A percentile compares a stretch with the other conserved stretches of the same genome.
Conservation (phyloP, 2,797 vertebrate genomes). For the Miichthys miiuy region DNA sequence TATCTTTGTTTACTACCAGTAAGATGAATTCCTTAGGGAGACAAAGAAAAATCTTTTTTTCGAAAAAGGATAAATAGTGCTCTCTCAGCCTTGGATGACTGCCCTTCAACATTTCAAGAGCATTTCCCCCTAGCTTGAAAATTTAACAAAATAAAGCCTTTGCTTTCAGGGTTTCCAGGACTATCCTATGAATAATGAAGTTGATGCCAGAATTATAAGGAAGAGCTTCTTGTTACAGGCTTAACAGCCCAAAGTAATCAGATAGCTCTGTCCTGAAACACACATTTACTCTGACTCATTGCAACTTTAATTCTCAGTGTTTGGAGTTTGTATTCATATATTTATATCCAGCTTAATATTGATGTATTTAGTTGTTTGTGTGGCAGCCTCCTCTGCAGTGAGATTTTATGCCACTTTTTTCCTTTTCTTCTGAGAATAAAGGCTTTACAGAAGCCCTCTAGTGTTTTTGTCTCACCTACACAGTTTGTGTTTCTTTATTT, state of each 20-base stretch:
- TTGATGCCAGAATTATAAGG: constrained; percentile 14
- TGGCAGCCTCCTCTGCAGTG: constrained; percentile 31
- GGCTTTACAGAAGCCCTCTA: constrained; percentile 12
- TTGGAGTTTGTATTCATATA: constrained; percentile 8
- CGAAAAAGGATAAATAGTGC: constrained; percentile 15
- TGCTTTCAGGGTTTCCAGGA: constrained; percentile 44
- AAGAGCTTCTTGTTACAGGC: constrained; percentile 6
- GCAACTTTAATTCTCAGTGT: constrained; percentile 8
- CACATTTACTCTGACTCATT: constrained; percentile 5
- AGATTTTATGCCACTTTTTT: constrained; percentile 3
- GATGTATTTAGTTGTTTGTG: constrained; percentile 26
- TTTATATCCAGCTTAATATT: constrained; percentile 19
- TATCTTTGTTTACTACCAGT: constrained; percentile 24
- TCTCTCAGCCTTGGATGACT: constrained; percentile 9
- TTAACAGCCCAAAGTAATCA: constrained; percentile 20
- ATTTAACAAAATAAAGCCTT: constrained; percentile 31
- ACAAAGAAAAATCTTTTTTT: constrained; percentile 36
- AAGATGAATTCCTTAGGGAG: constrained; percentile 22
- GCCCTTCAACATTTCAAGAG: constrained; percentile 20
- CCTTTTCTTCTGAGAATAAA: not conserved
- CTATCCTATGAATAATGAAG: constrained; percentile 46
- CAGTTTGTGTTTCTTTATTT: constrained; percentile 32
- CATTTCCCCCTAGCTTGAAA: not conserved
- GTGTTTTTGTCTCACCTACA: constrained; percentile 22
- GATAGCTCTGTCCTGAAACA: constrained; percentile 18